phyloP scores from a whole-genome alignment of 2,888 invertebrate genomes.

The Elmis aenea region DNA sequence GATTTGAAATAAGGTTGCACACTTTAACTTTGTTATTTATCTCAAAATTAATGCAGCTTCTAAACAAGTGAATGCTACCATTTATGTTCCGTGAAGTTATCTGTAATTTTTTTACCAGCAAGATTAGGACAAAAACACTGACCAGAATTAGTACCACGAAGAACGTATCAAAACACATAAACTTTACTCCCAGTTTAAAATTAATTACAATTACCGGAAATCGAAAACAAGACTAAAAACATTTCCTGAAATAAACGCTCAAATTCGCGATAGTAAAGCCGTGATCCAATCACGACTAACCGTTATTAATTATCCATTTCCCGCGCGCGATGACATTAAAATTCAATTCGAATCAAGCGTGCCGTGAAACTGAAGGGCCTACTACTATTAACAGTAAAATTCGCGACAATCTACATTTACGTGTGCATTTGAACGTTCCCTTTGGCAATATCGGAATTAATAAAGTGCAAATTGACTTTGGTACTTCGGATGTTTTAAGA shows the following conservation, averaged over 20 bases:
- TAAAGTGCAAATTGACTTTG: no score
- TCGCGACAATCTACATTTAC: slow-evolving; percentile 14
- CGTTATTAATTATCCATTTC: slow-evolving; percentile 38
- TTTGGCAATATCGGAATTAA: no score
- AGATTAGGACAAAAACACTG: no score
- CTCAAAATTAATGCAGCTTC: no score
- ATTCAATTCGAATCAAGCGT: slow-evolving; percentile 38
- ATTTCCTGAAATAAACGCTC: slow-evolving; percentile 17
- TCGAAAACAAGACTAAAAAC: slow-evolving; percentile 14
- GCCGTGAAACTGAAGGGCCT: slow-evolving; percentile 26
- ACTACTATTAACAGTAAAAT: slow-evolving; percentile 13
- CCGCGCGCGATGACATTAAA: slow-evolving; percentile 40
- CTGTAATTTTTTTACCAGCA: no score
- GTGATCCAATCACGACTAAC: slow-evolving; percentile 20
- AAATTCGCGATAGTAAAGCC: slow-evolving; percentile 9
- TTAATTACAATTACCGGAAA: slow-evolving; percentile 15
- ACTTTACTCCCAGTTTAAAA: slow-evolving; percentile 5
- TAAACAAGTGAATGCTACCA: no score
- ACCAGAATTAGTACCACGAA: no score
- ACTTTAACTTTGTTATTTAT: no score
- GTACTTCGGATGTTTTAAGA: no score
- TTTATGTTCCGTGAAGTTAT: no score
- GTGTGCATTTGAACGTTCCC: not conserved
- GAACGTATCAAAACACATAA: no score
- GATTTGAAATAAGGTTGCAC: no score